Evolutionary conservation across 1,140 invertebrate species (phyloP), one percentile per base, ranked within the genome.

Genomic region (Odontomachus brunneus): DNA sequence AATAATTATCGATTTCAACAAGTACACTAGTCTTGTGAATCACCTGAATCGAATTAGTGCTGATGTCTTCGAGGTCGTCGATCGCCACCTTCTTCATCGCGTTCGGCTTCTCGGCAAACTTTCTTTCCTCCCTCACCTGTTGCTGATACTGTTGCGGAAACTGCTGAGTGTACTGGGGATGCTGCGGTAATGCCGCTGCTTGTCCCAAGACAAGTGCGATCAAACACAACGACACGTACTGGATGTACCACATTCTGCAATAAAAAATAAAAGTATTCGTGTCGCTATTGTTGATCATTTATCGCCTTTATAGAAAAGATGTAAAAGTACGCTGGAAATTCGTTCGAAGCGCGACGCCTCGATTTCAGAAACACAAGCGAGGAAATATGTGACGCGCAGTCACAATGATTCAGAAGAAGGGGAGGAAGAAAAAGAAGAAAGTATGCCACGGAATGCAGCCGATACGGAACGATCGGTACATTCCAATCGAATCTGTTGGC

Each of bases 21-120:
- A n/a, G n/a, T n/a, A n/a, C n/a, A n/a, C n/a, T n/a, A n/a, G n/a
- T n/a, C n/a, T n/a, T n/a, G 14, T 38, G 12, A 22, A 83, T 91
- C 90, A 95, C 97, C 78, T 96, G 95, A 89, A 98, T 97, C 82
- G 96, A 96, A 93, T 98, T 98, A 55, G 96, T 97, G 89, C 96
- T 96, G 81, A 97, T 95, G 86, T 98, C 97, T 84, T 97, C 97
- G 69, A 97, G 93, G 90, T 97, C 97, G 90, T 97, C 97, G 2
- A 97, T 90, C 0, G 96, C 96, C 1, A 98, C 97, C 94, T 98
- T 98, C 93, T 98, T 98, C 89, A 97, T 95, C 2, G 97, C 96
- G 90, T 98, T 98, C 9, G 97, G 97, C 93, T 98, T 98, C 90
- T 97, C 97, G 0, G 97, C 97, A 91, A 97, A 98, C 94, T 98